Base-by-base conservation (phyloP, 1,140 invertebrate genomes). In the Listronotus oregonensis region DNA sequence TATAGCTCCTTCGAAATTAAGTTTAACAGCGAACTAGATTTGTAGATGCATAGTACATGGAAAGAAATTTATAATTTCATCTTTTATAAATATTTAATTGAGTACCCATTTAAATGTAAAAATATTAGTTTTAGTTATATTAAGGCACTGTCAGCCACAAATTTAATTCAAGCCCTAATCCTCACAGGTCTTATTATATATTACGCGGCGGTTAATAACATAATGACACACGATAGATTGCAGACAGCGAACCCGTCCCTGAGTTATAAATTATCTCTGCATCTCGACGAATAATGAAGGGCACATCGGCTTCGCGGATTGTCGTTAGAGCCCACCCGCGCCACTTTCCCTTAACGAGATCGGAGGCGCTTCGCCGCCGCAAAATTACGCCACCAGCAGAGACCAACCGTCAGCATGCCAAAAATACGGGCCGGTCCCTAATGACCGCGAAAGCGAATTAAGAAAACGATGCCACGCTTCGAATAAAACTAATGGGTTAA, bases 341-440 rank as follows among this genome's bases (percentile, higher is more conserved):
- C 17, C 31, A 49, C 46, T 43, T 47, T 44, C 37, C 56, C 60
- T 69, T 73, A 73, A 75, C 68, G 70, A 71, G 71, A 71, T 71
- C 69, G 62, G 55, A 66, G 67, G 47, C 37, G 31, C 32, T 37
- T n/a, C n/a, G 21, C 42, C 44, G 59, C 49, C 59, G 21, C 47
- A 63, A 69, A 74, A 74, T 74, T 74, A 75, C 73, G 67, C 69
- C 73, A 70, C 72, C 66, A 71, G 64, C 72, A 69, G 70, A 57
- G 67, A 73, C 68, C 70, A 66, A 65, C 65, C 66, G 64, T 57
- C 44, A 31, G 51, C 55, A 54, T 46, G 44, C 59, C 68, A 34
- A 69, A 72, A 72, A 70, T 68, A 67, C 62, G 57, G 67, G 46
- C n/a, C 64, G 46, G 67, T 47, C 66, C 71, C 71, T 72, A 74